Evolutionary conservation across 2,797 vertebrate species (phyloP), one percentile per base, ranked within the genome.

Genomic region (Tragopan temminckii): DNA sequence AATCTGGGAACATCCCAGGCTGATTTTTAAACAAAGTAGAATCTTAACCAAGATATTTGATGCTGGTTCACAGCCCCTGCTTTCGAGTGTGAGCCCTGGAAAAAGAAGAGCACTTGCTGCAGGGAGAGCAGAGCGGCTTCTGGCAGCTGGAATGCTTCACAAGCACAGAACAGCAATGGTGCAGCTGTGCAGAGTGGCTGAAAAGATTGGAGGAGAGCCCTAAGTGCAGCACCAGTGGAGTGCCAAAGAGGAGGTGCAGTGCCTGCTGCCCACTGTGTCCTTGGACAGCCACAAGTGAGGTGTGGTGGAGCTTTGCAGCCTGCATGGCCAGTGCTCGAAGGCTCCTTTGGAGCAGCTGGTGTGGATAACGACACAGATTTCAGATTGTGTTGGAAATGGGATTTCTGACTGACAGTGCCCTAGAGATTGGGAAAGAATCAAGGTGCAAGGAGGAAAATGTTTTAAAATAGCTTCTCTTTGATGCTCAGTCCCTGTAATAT

Each of bases 121-220:
- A 36, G 74, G 58, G 71, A 33, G 31, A 63, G 27, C 2, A 1
- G 77, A 27, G 57, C 1, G 0, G 27, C 36, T 80, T 29, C 38
- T 71, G 87, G 81, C 72, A 88, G 85, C 85, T 79, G 77, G 46
- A 50, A 35, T 66, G 38, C 5, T 53, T 85, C 59, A 42, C 85
- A 61, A 77, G 72, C 69, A 59, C 52, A 72, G 31, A 20, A 6
- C 58, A 78, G 72, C 1, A 55, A 16, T 45, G 31, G 69, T 59
- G 57, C 76, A 59, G 75, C 66, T 55, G 27, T 17, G 35, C 46
- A 36, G 59, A 57, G 38, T 1, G 46, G 53, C 62, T 33, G n/a
- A 13, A 48, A 57, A 35, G 58, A 3, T 1, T 27, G 63, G 45
- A 82, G 48, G 19, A 17, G 40, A 82, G 62, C 53, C 71, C 3